These are phyloP conservation scores for Rhabdomys dilectus DNA, from an alignment of 2,113 vertebrate genomes.

Conservation along the genomic window DNA sequence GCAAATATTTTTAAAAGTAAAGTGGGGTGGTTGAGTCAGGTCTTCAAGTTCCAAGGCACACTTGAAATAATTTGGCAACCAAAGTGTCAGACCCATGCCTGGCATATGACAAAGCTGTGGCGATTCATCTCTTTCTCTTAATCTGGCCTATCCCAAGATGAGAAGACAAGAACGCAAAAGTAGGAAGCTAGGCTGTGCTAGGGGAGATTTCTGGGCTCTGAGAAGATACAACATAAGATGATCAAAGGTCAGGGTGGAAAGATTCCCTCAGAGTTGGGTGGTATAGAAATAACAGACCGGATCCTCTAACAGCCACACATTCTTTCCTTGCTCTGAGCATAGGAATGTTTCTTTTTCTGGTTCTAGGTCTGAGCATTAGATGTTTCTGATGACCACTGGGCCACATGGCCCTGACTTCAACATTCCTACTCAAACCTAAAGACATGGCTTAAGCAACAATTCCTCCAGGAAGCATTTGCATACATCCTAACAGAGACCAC, in stretches of 20 bases:
- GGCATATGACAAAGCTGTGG: background rate
- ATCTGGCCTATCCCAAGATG: too few species aligned
- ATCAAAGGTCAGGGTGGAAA: background rate
- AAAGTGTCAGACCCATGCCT: background rate
- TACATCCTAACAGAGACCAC: background rate
- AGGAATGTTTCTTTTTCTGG: background rate
- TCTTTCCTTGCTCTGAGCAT: constrained; percentile 82
- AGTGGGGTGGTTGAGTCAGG: background rate
- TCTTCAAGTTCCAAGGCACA: background rate
- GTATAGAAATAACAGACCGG: constrained; percentile 80
- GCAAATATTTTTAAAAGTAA: background rate
- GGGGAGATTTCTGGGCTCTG: background rate
- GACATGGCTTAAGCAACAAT: background rate
- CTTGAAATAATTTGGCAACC: background rate
- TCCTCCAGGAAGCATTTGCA: background rate
- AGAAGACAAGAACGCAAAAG: background rate
- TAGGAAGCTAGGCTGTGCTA: background rate
- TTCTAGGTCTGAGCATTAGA: rapidly evolving
- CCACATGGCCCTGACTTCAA: background rate
- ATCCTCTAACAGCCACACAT: constrained; percentile 77
- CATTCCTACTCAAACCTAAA: background rate
- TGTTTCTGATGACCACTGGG: too few species aligned
- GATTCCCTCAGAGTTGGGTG: constrained; percentile 73
- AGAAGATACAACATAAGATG: background rate
- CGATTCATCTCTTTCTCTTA: background rate